Evolutionary conservation across 2,888 invertebrate genomes (phyloP).

Genomic region (Trilocha varians): DNA sequence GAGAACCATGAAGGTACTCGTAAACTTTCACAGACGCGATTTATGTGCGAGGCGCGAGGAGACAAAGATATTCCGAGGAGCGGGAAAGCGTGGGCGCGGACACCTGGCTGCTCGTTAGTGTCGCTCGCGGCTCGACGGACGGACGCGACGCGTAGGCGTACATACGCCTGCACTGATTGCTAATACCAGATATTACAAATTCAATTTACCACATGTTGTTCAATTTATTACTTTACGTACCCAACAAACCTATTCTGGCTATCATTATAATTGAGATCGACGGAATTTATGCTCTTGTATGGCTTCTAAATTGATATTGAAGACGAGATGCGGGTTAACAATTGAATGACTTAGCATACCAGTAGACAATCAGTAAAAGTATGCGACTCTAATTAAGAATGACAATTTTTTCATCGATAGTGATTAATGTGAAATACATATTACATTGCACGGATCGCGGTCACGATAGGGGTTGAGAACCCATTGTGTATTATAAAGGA

Average conservation of each 20-base stretch:
- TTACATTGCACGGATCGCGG: slow-evolving; percentile 1
- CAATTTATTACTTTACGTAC: background rate
- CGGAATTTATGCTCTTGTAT: slow-evolving; percentile 9
- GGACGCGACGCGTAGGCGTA: slow-evolving; percentile 31
- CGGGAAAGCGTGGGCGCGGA: slow-evolving; percentile 59
- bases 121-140: slow-evolving; percentile 52
- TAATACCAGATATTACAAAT: background rate
- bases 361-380: slow-evolving; percentile 16
- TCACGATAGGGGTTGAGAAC: slow-evolving; percentile 29
- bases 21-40: slow-evolving; percentile 71
- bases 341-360: slow-evolving; percentile 49
- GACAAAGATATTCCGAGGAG: slow-evolving; percentile 65
- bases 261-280: slow-evolving; percentile 11
- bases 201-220: background rate
- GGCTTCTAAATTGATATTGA: slow-evolving; percentile 46
- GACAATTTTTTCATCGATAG: background rate
- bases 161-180: slow-evolving; percentile 3
- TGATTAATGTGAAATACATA: background rate
- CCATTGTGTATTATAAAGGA: slow-evolving; percentile 34
- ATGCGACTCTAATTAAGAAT: background rate
- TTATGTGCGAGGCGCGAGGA: slow-evolving; percentile 57
- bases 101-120: slow-evolving; percentile 70
- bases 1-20: slow-evolving; percentile 64
- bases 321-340: slow-evolving; percentile 53
- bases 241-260: background rate